phyloP scores from a whole-genome alignment of 2,797 vertebrate species.

The Strix occidentalis region DNA sequence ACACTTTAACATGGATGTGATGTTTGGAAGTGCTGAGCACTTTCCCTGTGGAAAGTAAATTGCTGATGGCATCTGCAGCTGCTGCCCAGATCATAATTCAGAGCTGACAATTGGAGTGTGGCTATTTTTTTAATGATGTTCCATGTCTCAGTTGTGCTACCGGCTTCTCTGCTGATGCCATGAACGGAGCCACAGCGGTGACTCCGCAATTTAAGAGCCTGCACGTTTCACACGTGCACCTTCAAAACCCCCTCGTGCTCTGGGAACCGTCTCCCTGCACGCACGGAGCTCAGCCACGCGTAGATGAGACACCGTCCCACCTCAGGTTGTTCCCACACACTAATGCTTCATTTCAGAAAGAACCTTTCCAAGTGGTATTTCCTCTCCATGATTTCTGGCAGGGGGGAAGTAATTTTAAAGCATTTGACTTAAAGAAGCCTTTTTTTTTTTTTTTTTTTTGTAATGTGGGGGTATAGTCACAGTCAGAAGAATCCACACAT shows the following conservation, averaged over 20 bases:
- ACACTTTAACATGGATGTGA: background rate
- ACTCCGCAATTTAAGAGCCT: background rate
- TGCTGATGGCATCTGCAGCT: background rate
- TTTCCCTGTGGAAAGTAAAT: background rate
- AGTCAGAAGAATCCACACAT: background rate
- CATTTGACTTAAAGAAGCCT: background rate
- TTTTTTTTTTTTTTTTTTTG: background rate
- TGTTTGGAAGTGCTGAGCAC: background rate
- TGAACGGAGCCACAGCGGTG: background rate
- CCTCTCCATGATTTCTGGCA: background rate
- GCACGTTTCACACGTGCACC: background rate
- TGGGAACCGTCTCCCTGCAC: fast-evolving
- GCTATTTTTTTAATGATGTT: background rate
- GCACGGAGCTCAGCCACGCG: background rate
- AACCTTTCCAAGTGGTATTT: background rate
- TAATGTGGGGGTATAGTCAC: background rate
- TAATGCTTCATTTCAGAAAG: background rate
- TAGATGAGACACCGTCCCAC: background rate
- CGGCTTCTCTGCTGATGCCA: background rate
- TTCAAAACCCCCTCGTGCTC: fast-evolving
- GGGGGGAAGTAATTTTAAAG: background rate
- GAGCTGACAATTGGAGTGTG: background rate
- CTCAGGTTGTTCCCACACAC: background rate
- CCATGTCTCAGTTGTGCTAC: background rate
- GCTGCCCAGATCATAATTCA: background rate